phyloP scores from a whole-genome alignment of 2,113 vertebrate species.

The Protobothrops flavoviridis region DNA sequence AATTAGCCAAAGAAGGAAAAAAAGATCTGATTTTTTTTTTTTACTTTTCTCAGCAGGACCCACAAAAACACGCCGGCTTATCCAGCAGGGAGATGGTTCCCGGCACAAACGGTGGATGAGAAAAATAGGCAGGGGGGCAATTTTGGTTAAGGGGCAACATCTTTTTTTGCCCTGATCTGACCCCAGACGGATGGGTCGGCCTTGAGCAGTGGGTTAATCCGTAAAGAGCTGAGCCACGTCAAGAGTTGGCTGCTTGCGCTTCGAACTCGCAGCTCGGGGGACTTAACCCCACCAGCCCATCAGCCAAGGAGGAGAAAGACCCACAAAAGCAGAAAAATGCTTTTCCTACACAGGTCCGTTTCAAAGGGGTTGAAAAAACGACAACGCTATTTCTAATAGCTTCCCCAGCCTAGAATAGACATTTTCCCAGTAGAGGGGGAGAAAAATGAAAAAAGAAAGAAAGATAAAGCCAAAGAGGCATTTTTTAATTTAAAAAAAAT shows the following conservation, averaged over 20 bases:
- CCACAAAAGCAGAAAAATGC: too few relatives aligned
- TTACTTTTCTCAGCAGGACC: background rate
- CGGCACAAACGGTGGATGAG: background rate
- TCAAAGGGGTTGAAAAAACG: background rate
- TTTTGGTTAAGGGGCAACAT: background rate
- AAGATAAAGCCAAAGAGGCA: background rate
- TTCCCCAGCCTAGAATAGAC: background rate
- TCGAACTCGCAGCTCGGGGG: background rate
- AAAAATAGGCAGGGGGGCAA: fast-evolving
- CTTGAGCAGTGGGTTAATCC: background rate
- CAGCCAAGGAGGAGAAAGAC: too few relatives aligned
- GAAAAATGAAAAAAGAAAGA: background rate
- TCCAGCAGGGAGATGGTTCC: background rate
- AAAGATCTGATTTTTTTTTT: background rate
- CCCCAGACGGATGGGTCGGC: background rate
- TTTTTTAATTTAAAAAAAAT: background rate
- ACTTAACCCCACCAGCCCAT: background rate
- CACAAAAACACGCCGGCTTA: too few relatives aligned
- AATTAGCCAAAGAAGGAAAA: background rate
- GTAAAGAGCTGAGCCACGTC: background rate
- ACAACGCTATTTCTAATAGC: background rate
- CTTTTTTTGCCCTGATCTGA: background rate
- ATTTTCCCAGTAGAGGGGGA: background rate
- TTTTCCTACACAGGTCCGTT: background rate
- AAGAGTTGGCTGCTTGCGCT: background rate